Evolutionary conservation across 2,113 vertebrate genomes (phyloP).

Genomic region (Scytalopus superciliaris): DNA sequence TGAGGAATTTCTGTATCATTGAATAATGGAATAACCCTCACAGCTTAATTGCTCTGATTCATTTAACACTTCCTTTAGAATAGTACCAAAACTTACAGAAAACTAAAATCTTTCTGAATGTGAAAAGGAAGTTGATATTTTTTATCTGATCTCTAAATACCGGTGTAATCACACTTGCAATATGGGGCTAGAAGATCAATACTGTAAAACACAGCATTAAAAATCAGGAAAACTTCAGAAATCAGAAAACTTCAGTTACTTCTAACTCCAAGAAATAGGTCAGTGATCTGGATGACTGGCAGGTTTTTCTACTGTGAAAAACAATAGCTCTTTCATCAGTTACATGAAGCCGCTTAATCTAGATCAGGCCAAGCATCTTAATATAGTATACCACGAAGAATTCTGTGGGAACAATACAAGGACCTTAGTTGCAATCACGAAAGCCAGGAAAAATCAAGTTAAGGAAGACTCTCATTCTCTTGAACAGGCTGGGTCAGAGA

Average conservation of each 20-base stretch:
- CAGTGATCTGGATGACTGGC: conserved; percentile 1
- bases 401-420: not conserved
- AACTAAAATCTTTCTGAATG: not conserved
- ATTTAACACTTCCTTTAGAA: not conserved
- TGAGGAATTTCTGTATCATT: not conserved
- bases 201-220: not conserved
- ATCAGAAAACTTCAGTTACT: not conserved
- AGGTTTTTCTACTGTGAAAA: conserved; percentile 22
- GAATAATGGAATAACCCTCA: not conserved
- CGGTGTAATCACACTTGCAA: not conserved
- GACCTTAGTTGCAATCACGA: not conserved
- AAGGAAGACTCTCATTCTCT: not conserved
- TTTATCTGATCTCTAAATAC: not conserved
- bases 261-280: conserved; percentile 45
- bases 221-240: not conserved
- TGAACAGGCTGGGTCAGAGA: not conserved
- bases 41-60: not conserved
- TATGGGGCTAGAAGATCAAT: not conserved
- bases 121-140: not conserved
- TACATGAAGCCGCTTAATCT: conserved; percentile 7
- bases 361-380: conserved; percentile 44
- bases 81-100: not conserved
- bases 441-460: not conserved
- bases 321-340: conserved; percentile 51
- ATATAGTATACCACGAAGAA: conserved; percentile 5